A percentile compares a stretch with the other conserved stretches of the same genome.
Evolutionary conservation across 92 coral and sea anemone genomes (phyloP).

Genomic region (Plumapathes pennacea): DNA sequence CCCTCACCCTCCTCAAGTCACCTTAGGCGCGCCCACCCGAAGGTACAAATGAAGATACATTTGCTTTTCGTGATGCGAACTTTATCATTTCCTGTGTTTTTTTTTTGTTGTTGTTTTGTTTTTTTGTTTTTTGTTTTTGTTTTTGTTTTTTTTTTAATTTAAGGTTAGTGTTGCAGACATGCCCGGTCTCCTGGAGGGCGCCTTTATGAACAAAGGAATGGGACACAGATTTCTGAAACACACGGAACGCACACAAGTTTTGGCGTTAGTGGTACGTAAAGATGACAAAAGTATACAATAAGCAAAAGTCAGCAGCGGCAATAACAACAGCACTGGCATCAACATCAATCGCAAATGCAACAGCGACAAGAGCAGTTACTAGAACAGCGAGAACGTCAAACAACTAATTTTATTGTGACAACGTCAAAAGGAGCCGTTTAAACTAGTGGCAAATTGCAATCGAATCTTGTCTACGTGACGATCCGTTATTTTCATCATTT

Average conservation of each 20-base stretch:
- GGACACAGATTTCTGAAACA: constrained; percentile 92
- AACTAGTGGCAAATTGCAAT: no score
- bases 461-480: no score
- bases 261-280: constrained; percentile 79
- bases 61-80: background rate
- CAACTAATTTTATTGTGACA: no score
- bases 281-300: no score
- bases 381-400: background rate
- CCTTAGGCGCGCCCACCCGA: no score
- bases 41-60: no score
- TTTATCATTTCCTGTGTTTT: background rate
- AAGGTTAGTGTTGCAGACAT: constrained; percentile 93
- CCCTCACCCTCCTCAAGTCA: no score
- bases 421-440: no score
- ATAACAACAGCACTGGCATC: background rate
- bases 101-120: no score
- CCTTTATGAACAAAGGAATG: constrained; percentile 83
- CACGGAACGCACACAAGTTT: constrained; percentile 69
- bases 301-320: background rate
- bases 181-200: constrained; percentile 96
- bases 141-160: background rate
- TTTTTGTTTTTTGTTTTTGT: background rate
- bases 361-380: background rate
- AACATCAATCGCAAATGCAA: background rate
- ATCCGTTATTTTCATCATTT: background rate